phyloP scores from a whole-genome alignment of 2,113 vertebrate genomes.

The Alosa alosa region DNA sequence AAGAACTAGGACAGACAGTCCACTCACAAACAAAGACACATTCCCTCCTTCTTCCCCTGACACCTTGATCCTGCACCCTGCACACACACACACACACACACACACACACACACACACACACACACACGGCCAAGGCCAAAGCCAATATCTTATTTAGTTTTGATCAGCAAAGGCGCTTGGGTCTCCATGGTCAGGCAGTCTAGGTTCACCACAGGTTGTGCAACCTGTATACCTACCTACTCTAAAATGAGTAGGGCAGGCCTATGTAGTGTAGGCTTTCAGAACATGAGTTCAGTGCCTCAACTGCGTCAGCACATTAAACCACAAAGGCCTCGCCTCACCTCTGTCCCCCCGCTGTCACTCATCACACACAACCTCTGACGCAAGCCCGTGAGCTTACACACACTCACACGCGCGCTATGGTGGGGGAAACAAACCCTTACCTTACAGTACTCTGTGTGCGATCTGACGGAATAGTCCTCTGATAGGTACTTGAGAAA shows the following conservation, averaged over 20 bases:
- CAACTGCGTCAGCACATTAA: not conserved
- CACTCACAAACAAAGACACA: not conserved
- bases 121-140: no score
- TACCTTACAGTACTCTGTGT: constrained; percentile 81
- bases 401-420: constrained; percentile 23
- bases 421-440: constrained; percentile 19
- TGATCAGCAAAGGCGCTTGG: not conserved
- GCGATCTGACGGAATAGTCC: constrained; percentile 82
- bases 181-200: not conserved
- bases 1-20: not conserved
- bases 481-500: constrained; percentile 82
- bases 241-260: not conserved
- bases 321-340: not conserved
- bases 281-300: not conserved
- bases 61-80: not conserved
- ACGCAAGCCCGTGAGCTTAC: not conserved
- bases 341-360: not conserved
- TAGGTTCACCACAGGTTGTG: not conserved
- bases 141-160: not conserved
- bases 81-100: not conserved
- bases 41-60: not conserved
- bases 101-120: not conserved
- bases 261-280: not conserved
- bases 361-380: not conserved
- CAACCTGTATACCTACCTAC: not conserved